Percentiles rank a stretch among this genome's conserved stretches.
Evolutionary conservation across 1,140 invertebrate genomes (phyloP).

Genomic region (Chlorops oryzae): DNA sequence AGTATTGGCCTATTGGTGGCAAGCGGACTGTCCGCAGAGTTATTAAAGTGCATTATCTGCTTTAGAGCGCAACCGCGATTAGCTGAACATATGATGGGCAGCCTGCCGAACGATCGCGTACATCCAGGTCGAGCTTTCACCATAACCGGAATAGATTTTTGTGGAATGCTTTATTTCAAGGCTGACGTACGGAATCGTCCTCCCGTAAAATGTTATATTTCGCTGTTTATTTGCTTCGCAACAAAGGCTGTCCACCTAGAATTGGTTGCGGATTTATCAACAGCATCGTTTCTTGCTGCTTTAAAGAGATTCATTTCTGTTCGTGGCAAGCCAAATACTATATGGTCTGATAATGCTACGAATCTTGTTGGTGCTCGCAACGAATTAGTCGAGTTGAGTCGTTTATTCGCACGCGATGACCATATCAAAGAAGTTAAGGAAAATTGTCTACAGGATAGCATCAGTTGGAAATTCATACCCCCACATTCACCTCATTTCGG

Average conservation of each 20-base stretch:
- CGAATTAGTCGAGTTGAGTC: constrained; percentile 6
- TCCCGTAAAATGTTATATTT: neutral
- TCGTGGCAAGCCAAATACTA: no score
- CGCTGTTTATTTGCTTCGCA: no score
- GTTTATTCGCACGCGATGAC: neutral
- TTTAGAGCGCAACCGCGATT: no score
- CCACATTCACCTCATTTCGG: constrained; percentile 26
- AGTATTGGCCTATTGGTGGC: constrained; percentile 31
- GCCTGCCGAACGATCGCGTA: no score
- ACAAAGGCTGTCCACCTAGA: neutral
- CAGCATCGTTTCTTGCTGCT: no score
- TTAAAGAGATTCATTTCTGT: no score
- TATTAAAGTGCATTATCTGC: neutral
- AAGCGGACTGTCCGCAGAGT: neutral
- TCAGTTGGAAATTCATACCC: no score
- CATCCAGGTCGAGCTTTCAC: no score
- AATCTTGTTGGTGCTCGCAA: constrained; percentile 17
- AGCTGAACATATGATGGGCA: no score
- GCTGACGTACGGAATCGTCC: neutral
- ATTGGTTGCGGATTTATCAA: no score
- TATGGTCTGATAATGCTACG: no score
- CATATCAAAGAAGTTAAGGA: neutral
- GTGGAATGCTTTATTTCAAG: neutral
- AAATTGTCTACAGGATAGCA: constrained; percentile 4
- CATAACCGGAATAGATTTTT: no score